These are phyloP conservation scores for Drosophila pallidifrons DNA, from an alignment of 1,140 invertebrate genomes.

Conservation along the genomic window DNA sequence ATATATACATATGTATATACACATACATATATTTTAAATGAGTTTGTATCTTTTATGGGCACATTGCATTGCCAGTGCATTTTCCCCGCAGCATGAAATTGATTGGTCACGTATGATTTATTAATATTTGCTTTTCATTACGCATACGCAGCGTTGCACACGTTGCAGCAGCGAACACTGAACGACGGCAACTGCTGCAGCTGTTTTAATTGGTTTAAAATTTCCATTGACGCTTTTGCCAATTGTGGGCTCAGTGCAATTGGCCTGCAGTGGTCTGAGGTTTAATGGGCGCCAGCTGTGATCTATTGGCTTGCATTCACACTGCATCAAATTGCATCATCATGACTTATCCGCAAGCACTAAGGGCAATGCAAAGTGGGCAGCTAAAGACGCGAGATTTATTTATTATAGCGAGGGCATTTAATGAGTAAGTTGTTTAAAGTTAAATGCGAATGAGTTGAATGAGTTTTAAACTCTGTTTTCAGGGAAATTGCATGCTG, in stretches of 20 bases:
- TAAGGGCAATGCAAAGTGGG: neutral
- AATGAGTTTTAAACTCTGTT: too few species aligned
- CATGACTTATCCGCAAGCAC: neutral
- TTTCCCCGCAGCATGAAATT: conserved; percentile 66
- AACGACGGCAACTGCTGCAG: conserved; percentile 42
- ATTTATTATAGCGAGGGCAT: neutral
- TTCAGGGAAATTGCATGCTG: too few species aligned
- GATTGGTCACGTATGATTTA: conserved; percentile 83
- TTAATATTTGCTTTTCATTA: conserved; percentile 83
- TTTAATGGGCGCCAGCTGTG: conserved; percentile 75
- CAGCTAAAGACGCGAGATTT: neutral
- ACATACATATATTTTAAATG: conserved; percentile 11
- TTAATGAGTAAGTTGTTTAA: neutral
- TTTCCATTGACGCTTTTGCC: conserved; percentile 68
- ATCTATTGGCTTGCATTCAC: conserved; percentile 49
- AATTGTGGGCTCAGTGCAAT: conserved; percentile 43
- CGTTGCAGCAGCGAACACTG: neutral
- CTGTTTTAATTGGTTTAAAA: conserved; percentile 83
- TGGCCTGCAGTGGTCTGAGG: conserved; percentile 76
- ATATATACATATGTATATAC: neutral
- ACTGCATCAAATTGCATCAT: conserved; percentile 13
- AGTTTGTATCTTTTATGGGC: conserved; percentile 19
- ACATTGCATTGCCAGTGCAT: conserved; percentile 19
- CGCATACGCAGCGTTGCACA: conserved; percentile 70
- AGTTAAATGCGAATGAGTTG: too few species aligned